Base-by-base conservation (phyloP, 1,140 invertebrate genomes). In the Gryon sp. region DNA sequence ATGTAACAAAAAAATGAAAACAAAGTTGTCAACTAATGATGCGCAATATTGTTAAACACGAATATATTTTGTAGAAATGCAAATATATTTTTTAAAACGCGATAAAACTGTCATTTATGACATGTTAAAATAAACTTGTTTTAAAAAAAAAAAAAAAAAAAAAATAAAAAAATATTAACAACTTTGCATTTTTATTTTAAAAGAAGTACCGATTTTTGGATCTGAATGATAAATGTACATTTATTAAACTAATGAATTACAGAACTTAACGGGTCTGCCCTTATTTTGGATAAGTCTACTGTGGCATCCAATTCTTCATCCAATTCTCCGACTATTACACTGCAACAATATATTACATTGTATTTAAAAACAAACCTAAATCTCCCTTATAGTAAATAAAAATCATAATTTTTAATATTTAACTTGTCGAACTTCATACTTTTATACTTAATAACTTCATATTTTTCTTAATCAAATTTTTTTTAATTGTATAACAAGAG, bases 271-370 rank as follows among this genome's bases (percentile, higher is more conserved):
- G 96, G 96, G 88, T 98, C 97, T 20, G 96, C 96, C 89, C 95
- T 92, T 68, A 98, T 95, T 76, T 92, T 93, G 14, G 92, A 90
- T 75, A 98, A 91, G 87, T 98, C 96, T 78, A 98, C 84, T 83
- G 94, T 90, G 63, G 93, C 93, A 87, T 98, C 97, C 70, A 96
- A 90, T 75, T 95, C 94, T 87, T 98, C 96, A 87, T 98, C 96
- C 76, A 98, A 91, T 89, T 97, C 94, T 57, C 97, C 97, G 68
- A 98, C 94, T 48, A 98, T 92, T 19, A 96, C 97, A 41, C 93
- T 95, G 84, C 80, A 91, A 90, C 69, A 81, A 52, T 20, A 26
- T 18, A 57, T 43, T 48, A 55, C 2, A 9, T 14, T 12, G 16
- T 46, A 28, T 16, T 16, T 7, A 43, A 24, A 16, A 38, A 66